A percentile compares a stretch with the other conserved stretches of the same genome.
These are phyloP conservation scores for Morone saxatilis DNA, from an alignment of 2,113 vertebrate species.

Conservation along the genomic window DNA sequence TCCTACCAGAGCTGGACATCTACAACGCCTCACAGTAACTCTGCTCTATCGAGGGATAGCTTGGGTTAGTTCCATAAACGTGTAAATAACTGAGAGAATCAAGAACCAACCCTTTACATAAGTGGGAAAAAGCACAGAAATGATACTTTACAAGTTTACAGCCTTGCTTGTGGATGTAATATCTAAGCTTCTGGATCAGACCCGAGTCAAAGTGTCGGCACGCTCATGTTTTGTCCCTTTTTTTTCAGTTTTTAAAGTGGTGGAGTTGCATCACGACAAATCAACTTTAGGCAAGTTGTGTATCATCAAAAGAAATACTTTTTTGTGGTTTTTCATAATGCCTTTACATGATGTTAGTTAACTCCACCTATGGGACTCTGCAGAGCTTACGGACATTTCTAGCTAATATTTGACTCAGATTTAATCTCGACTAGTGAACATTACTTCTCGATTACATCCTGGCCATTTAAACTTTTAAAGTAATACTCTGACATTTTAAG, in stretches of 20 bases:
- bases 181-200: background rate
- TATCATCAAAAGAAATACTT: background rate
- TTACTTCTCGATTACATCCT: background rate
- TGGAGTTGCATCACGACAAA: background rate
- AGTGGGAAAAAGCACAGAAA: background rate
- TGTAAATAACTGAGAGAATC: background rate
- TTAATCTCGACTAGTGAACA: background rate
- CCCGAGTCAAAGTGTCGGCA: background rate
- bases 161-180: background rate
- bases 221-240: background rate
- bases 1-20: conserved; percentile 58
- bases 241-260: background rate
- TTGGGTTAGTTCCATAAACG: background rate
- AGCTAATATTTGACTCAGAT: background rate
- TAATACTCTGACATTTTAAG: background rate
- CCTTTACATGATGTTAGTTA: background rate
- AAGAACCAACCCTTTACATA: background rate
- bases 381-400: background rate
- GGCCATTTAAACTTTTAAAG: background rate
- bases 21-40: conserved; percentile 51
- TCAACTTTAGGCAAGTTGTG: background rate
- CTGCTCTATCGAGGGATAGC: background rate
- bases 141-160: background rate
- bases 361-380: background rate
- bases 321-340: background rate